Evolutionary conservation across 35 echinoderm and acorn worm genomes (phyloP).

Genomic region (Apostichopus parvimensis): DNA sequence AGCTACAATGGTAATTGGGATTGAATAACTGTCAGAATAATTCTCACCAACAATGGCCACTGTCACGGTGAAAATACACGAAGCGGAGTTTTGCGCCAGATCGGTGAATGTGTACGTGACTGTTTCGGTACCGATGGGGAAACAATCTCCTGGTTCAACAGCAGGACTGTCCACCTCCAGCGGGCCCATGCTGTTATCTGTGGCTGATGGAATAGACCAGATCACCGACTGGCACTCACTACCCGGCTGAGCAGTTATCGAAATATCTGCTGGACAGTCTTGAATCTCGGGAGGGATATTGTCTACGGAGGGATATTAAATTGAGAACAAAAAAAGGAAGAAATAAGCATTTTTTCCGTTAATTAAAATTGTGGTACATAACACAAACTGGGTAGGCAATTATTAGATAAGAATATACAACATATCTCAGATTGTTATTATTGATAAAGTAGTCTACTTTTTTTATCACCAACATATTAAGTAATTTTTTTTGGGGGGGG

Average conservation of each 20-base stretch:
- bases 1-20: no score
- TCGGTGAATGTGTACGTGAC: conserved; percentile 25
- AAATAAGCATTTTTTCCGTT: no score
- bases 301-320: neutral
- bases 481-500: no score
- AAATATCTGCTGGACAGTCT: conserved; percentile 13
- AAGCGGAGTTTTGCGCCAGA: neutral
- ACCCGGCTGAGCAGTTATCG: neutral
- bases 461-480: no score
- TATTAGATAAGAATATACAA: no score
- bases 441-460: no score
- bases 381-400: no score
- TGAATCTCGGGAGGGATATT: neutral
- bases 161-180: conserved; percentile 18
- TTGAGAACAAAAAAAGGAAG: no score
- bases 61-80: neutral
- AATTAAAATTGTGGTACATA: no score
- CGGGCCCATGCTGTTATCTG: conserved; percentile 10
- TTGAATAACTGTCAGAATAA: neutral
- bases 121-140: neutral
- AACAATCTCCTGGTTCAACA: conserved; percentile 33
- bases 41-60: neutral
- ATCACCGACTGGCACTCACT: neutral
- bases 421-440: no score
- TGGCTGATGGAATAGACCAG: conserved; percentile 46